Conservation (phyloP, 2,113 vertebrate species). For the Pomatorhinus ruficollis region DNA sequence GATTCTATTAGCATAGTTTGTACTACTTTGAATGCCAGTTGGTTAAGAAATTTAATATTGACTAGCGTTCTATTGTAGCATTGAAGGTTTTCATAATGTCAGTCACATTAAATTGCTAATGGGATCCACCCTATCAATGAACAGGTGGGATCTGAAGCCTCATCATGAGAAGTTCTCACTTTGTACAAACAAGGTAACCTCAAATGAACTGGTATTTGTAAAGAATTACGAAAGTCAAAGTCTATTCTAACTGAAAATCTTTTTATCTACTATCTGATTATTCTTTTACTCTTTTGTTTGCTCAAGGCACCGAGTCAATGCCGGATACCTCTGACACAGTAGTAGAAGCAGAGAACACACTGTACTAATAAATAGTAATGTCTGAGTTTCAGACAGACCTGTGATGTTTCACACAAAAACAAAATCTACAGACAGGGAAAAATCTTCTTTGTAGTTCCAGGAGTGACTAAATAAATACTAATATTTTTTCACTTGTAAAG, state of each 20-base stretch:
- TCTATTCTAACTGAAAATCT: constrained; percentile 8
- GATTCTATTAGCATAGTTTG: neutral
- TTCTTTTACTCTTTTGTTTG: constrained; percentile 58
- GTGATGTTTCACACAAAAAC: neutral
- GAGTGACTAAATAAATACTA: neutral
- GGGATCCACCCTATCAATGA: neutral
- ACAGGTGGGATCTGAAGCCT: neutral
- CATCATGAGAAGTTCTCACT: neutral
- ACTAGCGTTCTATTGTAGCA: neutral
- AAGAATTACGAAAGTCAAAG: constrained; percentile 43
- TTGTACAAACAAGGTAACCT: neutral
- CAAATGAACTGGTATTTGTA: constrained; percentile 28
- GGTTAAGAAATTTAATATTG: neutral
- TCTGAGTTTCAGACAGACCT: neutral
- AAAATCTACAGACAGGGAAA: neutral
- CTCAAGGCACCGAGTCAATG: constrained; percentile 21
- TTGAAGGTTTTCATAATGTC: neutral
- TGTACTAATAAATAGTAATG: constrained; percentile 14
- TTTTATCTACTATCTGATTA: constrained; percentile 49
- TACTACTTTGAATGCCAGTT: neutral
- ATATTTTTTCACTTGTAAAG: neutral
- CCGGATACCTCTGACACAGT: neutral
- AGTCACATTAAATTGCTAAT: neutral
- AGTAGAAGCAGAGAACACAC: neutral
- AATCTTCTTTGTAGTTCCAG: neutral